Percentiles rank a stretch among this genome's conserved stretches.
These are phyloP conservation scores for Bombyx mandarina DNA, from an alignment of 1,140 invertebrate genomes.

Conservation along the genomic window DNA sequence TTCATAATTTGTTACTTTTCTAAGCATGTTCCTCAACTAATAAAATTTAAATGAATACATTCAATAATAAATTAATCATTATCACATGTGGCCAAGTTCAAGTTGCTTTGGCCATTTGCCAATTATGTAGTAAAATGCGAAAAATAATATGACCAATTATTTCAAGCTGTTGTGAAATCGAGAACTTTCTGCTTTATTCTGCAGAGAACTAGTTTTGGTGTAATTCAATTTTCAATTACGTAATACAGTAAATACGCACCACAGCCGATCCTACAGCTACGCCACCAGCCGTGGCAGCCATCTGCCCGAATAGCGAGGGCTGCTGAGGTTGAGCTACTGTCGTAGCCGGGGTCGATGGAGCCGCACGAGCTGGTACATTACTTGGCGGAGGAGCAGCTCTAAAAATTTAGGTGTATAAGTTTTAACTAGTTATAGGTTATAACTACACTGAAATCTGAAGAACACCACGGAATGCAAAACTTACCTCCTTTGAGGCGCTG, in stretches of 20 bases:
- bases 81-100: slow-evolving; percentile 32
- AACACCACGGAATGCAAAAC: neutral
- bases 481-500: slow-evolving; percentile 73
- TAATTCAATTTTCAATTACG: slow-evolving; percentile 36
- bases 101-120: slow-evolving; percentile 26
- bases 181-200: slow-evolving; percentile 4
- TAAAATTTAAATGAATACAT: no score
- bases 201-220: slow-evolving; percentile 11
- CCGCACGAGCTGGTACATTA: slow-evolving; percentile 69
- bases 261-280: slow-evolving; percentile 91
- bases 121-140: slow-evolving; percentile 16
- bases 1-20: no score
- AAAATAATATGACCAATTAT: slow-evolving; percentile 4
- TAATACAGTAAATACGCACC: slow-evolving; percentile 63
- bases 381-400: slow-evolving; percentile 68
- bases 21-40: no score
- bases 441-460: neutral
- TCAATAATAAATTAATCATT: slow-evolving; percentile 11
- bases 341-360: slow-evolving; percentile 75
- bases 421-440: slow-evolving; percentile 10
- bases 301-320: slow-evolving; percentile 83
- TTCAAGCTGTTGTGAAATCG: slow-evolving; percentile 10
- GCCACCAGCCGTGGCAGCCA: slow-evolving; percentile 92
- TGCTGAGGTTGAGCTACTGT: slow-evolving; percentile 64
- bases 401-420: slow-evolving; percentile 28